A percentile compares a stretch with the other conserved stretches of the same genome.
phyloP scores from a whole-genome alignment of 2,113 vertebrate species.

The Lophius piscatorius region DNA sequence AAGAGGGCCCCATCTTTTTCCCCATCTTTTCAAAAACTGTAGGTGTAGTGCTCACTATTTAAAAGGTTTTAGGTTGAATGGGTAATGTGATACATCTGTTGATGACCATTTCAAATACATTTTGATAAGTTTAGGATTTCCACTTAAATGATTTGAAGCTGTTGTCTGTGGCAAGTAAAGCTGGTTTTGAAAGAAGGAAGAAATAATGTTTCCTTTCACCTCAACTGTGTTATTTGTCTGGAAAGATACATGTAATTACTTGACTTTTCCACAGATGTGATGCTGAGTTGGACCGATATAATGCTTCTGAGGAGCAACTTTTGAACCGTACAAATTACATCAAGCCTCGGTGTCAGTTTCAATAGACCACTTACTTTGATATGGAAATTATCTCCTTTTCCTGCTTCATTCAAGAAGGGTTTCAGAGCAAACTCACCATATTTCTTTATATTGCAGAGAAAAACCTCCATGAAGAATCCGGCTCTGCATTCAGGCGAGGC shows the following conservation, averaged over 20 bases:
- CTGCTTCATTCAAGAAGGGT: constrained; percentile 27
- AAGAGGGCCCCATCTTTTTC: background rate
- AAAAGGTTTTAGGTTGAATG: background rate
- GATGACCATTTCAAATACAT: background rate
- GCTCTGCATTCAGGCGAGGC: constrained; percentile 7
- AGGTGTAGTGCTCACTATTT: too few species aligned
- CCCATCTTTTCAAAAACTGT: background rate
- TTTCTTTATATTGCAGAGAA: constrained; percentile 40
- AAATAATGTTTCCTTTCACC: constrained; percentile 2
- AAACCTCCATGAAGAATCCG: constrained; percentile 51
- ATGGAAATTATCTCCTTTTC: constrained; percentile 48
- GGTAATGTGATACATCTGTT: constrained; percentile 1
- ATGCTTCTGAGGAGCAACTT: constrained; percentile 46
- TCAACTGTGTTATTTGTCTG: constrained; percentile 19
- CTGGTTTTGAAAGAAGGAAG: background rate
- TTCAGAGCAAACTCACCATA: constrained; percentile 24
- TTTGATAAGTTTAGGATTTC: background rate
- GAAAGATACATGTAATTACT: constrained; percentile 35
- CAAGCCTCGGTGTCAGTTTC: constrained; percentile 25
- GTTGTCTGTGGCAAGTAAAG: background rate
- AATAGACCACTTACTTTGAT: constrained; percentile 53
- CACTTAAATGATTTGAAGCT: background rate
- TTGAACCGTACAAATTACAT: constrained; percentile 37
- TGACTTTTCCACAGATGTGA: constrained; percentile 27
- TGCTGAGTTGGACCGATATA: constrained; percentile 5